A percentile compares a stretch with the other conserved stretches of the same genome.
Conservation (phyloP, 2,888 invertebrate genomes). For the Thecophora atra region DNA sequence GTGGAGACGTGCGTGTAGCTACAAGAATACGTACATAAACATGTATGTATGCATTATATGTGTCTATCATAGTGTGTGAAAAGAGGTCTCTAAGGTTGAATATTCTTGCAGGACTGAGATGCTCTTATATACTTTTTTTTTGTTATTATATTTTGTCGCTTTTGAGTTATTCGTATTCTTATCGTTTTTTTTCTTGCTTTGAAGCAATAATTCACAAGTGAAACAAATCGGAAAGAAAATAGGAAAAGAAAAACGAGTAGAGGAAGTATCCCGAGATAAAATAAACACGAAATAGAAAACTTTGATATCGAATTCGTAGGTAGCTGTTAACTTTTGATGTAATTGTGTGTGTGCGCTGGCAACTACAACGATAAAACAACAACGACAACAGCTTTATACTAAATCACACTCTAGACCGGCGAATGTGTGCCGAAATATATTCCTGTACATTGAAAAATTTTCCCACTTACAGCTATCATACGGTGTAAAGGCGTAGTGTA, state of each 20-base stretch:
- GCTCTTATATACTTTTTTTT: conserved; percentile 19
- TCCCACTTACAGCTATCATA: not conserved
- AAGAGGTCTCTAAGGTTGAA: conserved; percentile 13
- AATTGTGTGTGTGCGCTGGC: not conserved
- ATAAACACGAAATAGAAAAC: conserved; percentile 31
- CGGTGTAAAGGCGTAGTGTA: not conserved
- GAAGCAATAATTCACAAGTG: conserved; percentile 31
- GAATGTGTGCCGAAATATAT: not conserved
- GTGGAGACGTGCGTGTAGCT: not conserved
- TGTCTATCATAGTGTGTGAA: not conserved
- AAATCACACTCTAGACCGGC: not conserved
- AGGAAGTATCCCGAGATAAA: conserved; percentile 10
- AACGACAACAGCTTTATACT: not conserved
- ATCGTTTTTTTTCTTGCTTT: conserved; percentile 11
- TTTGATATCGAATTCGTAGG: conserved; percentile 1
- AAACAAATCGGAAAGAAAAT: conserved; percentile 24
- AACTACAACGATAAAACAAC: not conserved
- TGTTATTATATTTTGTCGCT: not conserved
- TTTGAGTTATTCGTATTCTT: not conserved
- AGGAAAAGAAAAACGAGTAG: not conserved
- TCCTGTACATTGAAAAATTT: not conserved
- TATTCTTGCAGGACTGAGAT: conserved; percentile 24
- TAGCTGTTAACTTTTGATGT: conserved; percentile 25
- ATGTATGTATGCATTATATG: not conserved
- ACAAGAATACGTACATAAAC: not conserved